A percentile compares a stretch with the other conserved stretches of the same genome.
phyloP scores from a whole-genome alignment of 2,797 vertebrate genomes.

The Tachyglossus aculeatus region DNA sequence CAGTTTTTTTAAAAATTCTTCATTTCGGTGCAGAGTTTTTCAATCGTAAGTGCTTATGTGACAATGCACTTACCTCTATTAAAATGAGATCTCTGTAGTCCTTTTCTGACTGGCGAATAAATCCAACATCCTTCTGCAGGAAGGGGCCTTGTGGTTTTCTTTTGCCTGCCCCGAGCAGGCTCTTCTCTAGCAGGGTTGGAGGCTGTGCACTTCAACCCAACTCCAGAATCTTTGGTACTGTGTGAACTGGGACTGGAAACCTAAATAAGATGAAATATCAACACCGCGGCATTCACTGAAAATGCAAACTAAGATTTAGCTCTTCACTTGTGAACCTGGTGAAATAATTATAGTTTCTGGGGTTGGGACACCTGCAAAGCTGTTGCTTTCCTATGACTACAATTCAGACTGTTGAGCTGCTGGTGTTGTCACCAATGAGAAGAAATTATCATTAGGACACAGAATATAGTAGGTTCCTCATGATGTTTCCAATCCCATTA shows the following conservation, averaged over 20 bases:
- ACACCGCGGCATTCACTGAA: neutral
- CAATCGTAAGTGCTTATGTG: too few species aligned
- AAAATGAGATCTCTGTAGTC: slow-evolving; percentile 33
- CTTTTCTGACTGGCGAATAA: slow-evolving; percentile 72
- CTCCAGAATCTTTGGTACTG: slow-evolving; percentile 87
- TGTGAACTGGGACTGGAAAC: slow-evolving; percentile 79
- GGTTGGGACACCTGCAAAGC: too few species aligned
- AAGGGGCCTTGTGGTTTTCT: slow-evolving; percentile 24
- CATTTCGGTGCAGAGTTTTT: too few species aligned
- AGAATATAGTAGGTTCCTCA: too few species aligned
- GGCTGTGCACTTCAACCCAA: slow-evolving; percentile 77
- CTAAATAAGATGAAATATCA: slow-evolving; percentile 64
- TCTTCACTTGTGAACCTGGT: too few species aligned
- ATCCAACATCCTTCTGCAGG: slow-evolving; percentile 73
- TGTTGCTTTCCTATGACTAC: too few species aligned
- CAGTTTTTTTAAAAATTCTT: too few species aligned
- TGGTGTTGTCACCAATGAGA: too few species aligned
- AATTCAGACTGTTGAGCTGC: too few species aligned
- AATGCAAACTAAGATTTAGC: neutral
- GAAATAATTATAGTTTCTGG: too few species aligned
- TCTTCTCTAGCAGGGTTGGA: slow-evolving; percentile 65
- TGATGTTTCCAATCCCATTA: too few species aligned
- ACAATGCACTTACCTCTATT: slow-evolving; percentile 65
- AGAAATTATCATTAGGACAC: too few species aligned
- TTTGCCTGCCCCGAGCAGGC: slow-evolving; percentile 26